These are phyloP conservation scores for Halocynthia aurantium DNA, from an alignment of 23 tunicate genomes.

Conservation along the genomic window DNA sequence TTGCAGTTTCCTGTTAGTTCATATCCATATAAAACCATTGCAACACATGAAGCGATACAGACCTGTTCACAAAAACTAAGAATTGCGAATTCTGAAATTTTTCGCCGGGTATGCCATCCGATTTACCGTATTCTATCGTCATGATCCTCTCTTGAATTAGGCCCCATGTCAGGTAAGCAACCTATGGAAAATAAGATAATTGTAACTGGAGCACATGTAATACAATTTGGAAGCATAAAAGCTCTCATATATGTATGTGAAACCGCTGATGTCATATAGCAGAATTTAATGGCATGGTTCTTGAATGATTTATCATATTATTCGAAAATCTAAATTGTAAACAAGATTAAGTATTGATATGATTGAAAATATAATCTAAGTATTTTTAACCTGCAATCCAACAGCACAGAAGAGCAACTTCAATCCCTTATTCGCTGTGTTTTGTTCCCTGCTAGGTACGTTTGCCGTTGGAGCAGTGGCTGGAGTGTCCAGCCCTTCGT, in stretches of 20 bases:
- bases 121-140: conserved; percentile 84
- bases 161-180: conserved; percentile 97
- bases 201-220: neutral
- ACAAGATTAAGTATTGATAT: too few relatives aligned
- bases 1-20: too few relatives aligned
- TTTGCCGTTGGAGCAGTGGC: neutral
- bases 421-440: conserved; percentile 10
- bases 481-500: conserved; percentile 1
- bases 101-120: conserved; percentile 63
- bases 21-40: too few relatives aligned
- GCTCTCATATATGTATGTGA: too few relatives aligned
- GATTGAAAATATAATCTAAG: too few relatives aligned
- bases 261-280: neutral
- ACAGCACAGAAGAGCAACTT: conserved; percentile 44
- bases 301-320: neutral
- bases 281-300: neutral
- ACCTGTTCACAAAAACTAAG: conserved; percentile 95
- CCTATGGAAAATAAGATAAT: conserved; percentile 22
- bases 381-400: conserved; percentile 63
- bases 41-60: neutral
- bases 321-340: too few relatives aligned
- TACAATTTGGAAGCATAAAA: too few relatives aligned
- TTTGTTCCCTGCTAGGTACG: neutral
- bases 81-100: conserved; percentile 97
- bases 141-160: conserved; percentile 96